Conservation (phyloP, 2,797 vertebrate species). For the Borostomias antarcticus region DNA sequence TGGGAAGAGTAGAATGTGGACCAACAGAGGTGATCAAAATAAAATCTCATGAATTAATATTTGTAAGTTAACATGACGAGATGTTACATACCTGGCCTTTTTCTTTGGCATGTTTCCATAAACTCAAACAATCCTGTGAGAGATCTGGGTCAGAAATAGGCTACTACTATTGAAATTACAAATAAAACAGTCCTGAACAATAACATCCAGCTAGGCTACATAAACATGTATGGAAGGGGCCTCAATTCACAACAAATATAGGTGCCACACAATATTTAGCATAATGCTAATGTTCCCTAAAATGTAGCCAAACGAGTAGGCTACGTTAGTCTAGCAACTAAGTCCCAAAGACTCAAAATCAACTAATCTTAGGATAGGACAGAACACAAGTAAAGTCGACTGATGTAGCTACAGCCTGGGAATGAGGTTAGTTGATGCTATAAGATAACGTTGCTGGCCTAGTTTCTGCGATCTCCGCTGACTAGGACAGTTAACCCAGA, state of each 20-base stretch:
- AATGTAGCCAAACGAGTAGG: neutral
- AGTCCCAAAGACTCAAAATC: too few relatives aligned
- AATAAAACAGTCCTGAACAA: neutral
- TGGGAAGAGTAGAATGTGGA: neutral
- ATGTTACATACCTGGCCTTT: conserved; percentile 81
- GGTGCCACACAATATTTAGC: too few relatives aligned
- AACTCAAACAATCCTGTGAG: conserved; percentile 70
- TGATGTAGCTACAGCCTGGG: too few relatives aligned
- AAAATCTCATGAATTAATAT: neutral
- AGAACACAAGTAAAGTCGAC: too few relatives aligned
- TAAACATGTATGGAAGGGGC: neutral
- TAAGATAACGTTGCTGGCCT: too few relatives aligned
- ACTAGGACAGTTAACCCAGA: too few relatives aligned
- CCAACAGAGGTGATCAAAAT: neutral
- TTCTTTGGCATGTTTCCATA: conserved; percentile 87
- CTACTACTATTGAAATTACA: conserved; percentile 4
- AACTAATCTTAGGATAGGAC: too few relatives aligned
- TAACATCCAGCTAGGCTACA: neutral
- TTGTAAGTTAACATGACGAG: too few relatives aligned
- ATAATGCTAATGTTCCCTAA: neutral
- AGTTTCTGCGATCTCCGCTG: too few relatives aligned
- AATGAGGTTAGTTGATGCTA: too few relatives aligned
- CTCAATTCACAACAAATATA: too few relatives aligned
- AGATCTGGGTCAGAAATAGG: conserved; percentile 36
- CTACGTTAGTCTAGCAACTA: too few relatives aligned